Percentiles rank a stretch among this genome's conserved stretches.
phyloP scores from a whole-genome alignment of 1,140 invertebrate genomes.

The Drosophila burlai region DNA sequence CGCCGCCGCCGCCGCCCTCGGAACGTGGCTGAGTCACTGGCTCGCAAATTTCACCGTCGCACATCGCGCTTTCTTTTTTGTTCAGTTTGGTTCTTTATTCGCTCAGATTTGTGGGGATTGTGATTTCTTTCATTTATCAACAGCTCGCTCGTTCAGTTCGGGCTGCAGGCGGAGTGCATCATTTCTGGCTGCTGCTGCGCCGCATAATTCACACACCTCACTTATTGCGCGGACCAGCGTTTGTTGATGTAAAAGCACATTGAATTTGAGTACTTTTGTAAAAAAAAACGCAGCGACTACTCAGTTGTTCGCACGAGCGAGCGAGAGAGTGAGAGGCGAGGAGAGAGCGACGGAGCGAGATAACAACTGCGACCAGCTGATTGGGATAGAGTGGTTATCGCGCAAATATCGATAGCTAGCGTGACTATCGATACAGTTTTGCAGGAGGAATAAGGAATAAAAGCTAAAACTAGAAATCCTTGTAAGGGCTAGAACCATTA shows the following conservation, averaged over 20 bases:
- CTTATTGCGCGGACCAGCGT: slow-evolving; percentile 35
- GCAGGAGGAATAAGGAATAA: neutral
- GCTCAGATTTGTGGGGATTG: slow-evolving; percentile 17
- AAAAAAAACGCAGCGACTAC: slow-evolving; percentile 36
- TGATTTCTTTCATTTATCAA: slow-evolving; percentile 18
- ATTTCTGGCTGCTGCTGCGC: slow-evolving; percentile 25
- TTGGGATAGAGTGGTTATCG: neutral
- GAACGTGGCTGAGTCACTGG: slow-evolving; percentile 56
- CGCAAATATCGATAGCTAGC: slow-evolving; percentile 4
- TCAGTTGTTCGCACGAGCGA: slow-evolving; percentile 29
- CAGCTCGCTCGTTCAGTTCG: slow-evolving; percentile 10
- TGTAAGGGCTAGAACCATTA: neutral
- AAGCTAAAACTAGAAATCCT: neutral
- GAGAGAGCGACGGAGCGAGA: slow-evolving; percentile 22
- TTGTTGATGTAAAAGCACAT: slow-evolving; percentile 59
- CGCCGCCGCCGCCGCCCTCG: slow-evolving; percentile 26
- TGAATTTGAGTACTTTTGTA: slow-evolving; percentile 46
- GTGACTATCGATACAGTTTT: slow-evolving; percentile 3
- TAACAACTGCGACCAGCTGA: slow-evolving; percentile 30
- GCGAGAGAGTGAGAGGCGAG: neutral
- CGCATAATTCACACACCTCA: slow-evolving; percentile 39
- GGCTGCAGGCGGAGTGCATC: slow-evolving; percentile 19
- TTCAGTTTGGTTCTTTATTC: slow-evolving; percentile 25
- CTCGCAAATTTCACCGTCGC: slow-evolving; percentile 75
- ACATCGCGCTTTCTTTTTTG: slow-evolving; percentile 78